These are phyloP conservation scores for Oenanthe oenanthe DNA, from an alignment of 2,113 vertebrate species.

Conservation along the genomic window DNA sequence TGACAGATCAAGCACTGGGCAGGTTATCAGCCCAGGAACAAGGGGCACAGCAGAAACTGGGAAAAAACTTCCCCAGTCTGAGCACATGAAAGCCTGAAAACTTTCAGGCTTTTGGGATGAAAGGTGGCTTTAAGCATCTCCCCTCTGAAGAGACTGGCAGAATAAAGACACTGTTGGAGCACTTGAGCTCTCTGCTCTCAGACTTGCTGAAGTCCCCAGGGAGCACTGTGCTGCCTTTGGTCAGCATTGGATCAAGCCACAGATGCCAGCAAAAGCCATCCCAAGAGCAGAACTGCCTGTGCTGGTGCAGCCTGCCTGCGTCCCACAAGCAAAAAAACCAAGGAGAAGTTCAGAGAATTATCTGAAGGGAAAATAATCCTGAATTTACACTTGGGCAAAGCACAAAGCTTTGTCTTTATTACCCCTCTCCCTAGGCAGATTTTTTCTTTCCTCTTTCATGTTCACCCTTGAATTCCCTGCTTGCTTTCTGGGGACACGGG, in stretches of 20 bases:
- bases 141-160: background rate
- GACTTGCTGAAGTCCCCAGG: background rate
- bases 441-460: background rate
- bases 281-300: background rate
- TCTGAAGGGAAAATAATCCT: conserved; percentile 2
- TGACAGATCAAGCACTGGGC: background rate
- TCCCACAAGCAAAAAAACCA: background rate
- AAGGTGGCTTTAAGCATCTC: background rate
- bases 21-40: background rate
- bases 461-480: conserved; percentile 14
- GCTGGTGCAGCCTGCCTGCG: background rate
- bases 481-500: background rate
- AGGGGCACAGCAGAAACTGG: background rate
- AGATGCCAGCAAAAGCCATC: background rate
- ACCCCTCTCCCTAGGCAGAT: background rate
- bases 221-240: background rate
- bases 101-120: background rate
- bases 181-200: background rate
- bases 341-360: background rate
- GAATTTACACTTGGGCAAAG: background rate
- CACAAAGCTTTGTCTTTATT: conserved; percentile 23
- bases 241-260: conserved; percentile 25
- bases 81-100: background rate
- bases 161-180: background rate
- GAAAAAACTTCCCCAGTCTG: background rate